Base-by-base conservation (phyloP, 2,888 invertebrate genomes). In the Pilophorus perplexus region DNA sequence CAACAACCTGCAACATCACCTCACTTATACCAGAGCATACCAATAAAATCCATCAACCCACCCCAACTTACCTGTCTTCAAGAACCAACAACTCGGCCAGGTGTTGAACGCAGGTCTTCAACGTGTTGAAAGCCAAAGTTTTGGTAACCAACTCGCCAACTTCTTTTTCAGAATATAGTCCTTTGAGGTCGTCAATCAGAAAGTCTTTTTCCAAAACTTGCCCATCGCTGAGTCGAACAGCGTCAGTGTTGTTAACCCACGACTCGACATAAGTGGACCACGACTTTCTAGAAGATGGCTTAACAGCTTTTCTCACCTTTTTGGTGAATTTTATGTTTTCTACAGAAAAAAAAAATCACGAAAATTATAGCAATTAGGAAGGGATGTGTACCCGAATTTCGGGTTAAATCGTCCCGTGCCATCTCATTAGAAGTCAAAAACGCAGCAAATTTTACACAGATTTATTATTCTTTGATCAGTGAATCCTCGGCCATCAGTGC, bases 51-150 rank as follows among this genome's bases (percentile, higher is more conserved):
- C n/a, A n/a, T 2, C 2, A 48, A 48, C 22, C 20, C 16, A 12
- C n/a, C 2, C n/a, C 10, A 3, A 2, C 27, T 27, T 20, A 62
- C 62, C 62, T 44, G 46, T 62, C 62, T 18, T 46, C 28, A n/a
- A 62, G 33, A 28, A 62, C 46, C 12, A 62, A 62, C 6, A 16
- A 18, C 14, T 62, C 62, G 12, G 27, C 62, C 5, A 46, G 28
- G 20, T 46, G 44, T 28, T 62, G 62, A 16, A 46, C 33, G 27
- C 18, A 20, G 28, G 37, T 62, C 22, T 40, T 25, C 8, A 62
- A 48, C 12, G 62, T 33, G 16, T 62, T 46, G 62, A 38, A 62
- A 1, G 20, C 62, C 18, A 28, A 12, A 1, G 46, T 46, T 20
- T 28, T 16, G n/a, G n/a, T 18, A 14, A 62, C 46, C 3, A 46